Conservation (phyloP, 2,113 vertebrate genomes). For the Jacana jacana region DNA sequence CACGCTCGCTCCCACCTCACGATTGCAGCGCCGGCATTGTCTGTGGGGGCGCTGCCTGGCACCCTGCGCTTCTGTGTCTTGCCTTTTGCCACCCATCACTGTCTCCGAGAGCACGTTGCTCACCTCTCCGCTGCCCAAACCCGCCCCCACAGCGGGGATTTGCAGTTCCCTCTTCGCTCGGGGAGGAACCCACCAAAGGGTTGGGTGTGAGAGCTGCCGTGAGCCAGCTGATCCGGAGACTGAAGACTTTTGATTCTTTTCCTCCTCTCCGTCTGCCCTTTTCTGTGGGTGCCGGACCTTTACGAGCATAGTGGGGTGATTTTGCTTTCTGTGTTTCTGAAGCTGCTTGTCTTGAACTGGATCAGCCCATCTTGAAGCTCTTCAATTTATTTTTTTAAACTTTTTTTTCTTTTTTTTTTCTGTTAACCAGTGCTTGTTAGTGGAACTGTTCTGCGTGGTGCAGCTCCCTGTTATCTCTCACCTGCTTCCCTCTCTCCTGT, state of each 20-base stretch:
- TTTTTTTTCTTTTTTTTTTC: neutral
- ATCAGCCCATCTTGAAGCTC: neutral
- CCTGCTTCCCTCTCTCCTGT: neutral
- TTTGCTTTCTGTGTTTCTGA: neutral
- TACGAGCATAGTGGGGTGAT: neutral
- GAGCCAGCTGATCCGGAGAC: neutral
- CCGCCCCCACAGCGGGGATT: neutral
- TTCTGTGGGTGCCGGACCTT: neutral
- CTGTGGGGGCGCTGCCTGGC: slow-evolving; percentile 53
- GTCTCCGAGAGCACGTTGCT: neutral
- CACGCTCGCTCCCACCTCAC: neutral
- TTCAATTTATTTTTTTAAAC: neutral
- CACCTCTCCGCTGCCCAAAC: neutral
- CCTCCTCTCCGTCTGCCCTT: neutral
- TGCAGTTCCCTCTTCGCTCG: fast-evolving
- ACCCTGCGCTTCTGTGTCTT: neutral
- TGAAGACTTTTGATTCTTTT: neutral
- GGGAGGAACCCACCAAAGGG: neutral
- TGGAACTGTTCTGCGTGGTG: neutral
- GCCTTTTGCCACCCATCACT: neutral
- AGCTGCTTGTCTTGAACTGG: neutral
- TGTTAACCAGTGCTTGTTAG: neutral
- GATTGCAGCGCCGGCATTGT: neutral
- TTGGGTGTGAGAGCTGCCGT: neutral
- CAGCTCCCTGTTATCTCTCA: neutral